A percentile compares a stretch with the other conserved stretches of the same genome.
Evolutionary conservation across 2,888 invertebrate species (phyloP).

Genomic region (Nymphalis c-album): DNA sequence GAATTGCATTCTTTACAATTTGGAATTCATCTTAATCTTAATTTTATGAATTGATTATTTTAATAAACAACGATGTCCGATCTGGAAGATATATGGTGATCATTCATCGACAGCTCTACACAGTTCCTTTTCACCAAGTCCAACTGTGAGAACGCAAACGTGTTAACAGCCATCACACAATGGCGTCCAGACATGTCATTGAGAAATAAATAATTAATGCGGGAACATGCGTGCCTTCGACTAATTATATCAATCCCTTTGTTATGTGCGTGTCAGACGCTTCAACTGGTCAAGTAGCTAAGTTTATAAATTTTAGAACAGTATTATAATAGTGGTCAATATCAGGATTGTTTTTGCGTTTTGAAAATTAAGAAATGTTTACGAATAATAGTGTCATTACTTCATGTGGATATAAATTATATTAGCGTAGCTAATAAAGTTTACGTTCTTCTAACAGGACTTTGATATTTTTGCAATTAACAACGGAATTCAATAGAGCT

Average conservation of each 20-base stretch:
- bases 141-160: slow-evolving; percentile 30
- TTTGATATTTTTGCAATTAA: too few relatives aligned
- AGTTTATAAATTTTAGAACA: neutral
- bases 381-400: too few relatives aligned
- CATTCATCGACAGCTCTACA: neutral
- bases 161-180: slow-evolving; percentile 26
- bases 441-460: too few relatives aligned
- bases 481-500: too few relatives aligned
- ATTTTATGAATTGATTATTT: too few relatives aligned
- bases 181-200: slow-evolving; percentile 27
- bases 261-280: slow-evolving; percentile 20
- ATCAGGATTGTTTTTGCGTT: too few relatives aligned
- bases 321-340: neutral
- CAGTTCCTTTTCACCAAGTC: neutral
- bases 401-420: too few relatives aligned
- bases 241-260: slow-evolving; percentile 31
- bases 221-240: slow-evolving; percentile 29
- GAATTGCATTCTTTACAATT: too few relatives aligned
- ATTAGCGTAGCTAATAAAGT: too few relatives aligned
- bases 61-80: too few relatives aligned
- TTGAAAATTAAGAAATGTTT: too few relatives aligned
- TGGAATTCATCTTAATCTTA: too few relatives aligned
- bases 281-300: neutral
- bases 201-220: slow-evolving; percentile 33
- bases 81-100: neutral